These are phyloP conservation scores for Trachops cirrhosus DNA, from an alignment of 2,797 vertebrate species.

Conservation along the genomic window DNA sequence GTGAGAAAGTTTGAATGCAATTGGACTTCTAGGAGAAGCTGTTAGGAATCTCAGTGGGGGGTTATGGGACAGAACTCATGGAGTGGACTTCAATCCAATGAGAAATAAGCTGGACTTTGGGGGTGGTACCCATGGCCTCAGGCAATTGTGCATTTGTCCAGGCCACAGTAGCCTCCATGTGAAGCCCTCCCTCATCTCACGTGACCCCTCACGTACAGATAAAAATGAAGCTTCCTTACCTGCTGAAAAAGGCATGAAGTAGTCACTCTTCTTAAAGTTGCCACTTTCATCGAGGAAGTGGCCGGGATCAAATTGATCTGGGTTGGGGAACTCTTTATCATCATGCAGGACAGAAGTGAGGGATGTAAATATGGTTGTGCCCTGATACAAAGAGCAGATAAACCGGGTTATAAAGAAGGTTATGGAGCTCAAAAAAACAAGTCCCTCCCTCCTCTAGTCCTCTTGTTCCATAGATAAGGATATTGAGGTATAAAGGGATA, in stretches of 20 bases:
- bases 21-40: neutral
- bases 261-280: conserved; percentile 79
- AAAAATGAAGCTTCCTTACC: conserved; percentile 64
- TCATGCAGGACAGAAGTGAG: conserved; percentile 68
- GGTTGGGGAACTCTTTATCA: conserved; percentile 75
- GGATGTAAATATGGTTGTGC: conserved; percentile 50
- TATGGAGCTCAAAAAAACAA: neutral
- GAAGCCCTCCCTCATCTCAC: neutral
- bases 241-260: conserved; percentile 80
- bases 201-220: neutral
- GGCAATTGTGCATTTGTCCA: neutral
- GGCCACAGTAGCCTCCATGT: neutral
- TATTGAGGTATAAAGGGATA: neutral
- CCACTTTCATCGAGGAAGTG: conserved; percentile 81
- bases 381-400: conserved; percentile 49
- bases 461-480: neutral
- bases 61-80: too few relatives aligned
- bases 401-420: neutral
- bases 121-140: neutral
- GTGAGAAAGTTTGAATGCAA: neutral
- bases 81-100: too few relatives aligned
- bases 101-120: too few relatives aligned
- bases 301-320: conserved; percentile 77
- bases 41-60: too few relatives aligned
- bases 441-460: neutral